These are phyloP conservation scores for Dipodomys ordii DNA, from an alignment of 2,113 vertebrate genomes.

Conservation along the genomic window DNA sequence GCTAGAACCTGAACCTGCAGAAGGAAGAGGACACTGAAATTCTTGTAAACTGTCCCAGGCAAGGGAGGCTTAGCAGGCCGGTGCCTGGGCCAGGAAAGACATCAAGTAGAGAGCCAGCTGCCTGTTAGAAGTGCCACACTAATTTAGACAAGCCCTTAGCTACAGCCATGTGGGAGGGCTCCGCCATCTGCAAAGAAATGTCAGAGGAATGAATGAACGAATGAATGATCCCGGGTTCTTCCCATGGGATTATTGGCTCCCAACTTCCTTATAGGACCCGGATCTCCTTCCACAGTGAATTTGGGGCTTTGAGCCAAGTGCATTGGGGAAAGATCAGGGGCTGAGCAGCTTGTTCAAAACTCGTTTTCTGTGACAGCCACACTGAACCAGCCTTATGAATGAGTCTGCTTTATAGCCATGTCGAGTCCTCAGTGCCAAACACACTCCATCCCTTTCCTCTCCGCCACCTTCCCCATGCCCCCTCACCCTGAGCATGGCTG, in stretches of 20 bases:
- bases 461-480: background rate
- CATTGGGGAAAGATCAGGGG: background rate
- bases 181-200: constrained; percentile 2
- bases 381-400: background rate
- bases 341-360: background rate
- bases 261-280: background rate
- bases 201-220: background rate
- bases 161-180: background rate
- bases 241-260: background rate
- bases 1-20: background rate
- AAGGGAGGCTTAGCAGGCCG: background rate
- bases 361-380: background rate
- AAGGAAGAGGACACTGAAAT: background rate
- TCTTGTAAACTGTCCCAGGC: background rate
- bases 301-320: background rate
- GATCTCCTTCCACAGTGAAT: background rate
- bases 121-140: background rate
- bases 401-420: background rate
- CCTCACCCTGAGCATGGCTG: background rate
- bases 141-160: background rate
- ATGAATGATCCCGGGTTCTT: background rate
- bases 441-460: background rate
- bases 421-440: no score
- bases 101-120: rapidly evolving
- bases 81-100: background rate